Evolutionary conservation across 2,888 invertebrate genomes (phyloP).

Genomic region (Drosophila pseudotalamancana): DNA sequence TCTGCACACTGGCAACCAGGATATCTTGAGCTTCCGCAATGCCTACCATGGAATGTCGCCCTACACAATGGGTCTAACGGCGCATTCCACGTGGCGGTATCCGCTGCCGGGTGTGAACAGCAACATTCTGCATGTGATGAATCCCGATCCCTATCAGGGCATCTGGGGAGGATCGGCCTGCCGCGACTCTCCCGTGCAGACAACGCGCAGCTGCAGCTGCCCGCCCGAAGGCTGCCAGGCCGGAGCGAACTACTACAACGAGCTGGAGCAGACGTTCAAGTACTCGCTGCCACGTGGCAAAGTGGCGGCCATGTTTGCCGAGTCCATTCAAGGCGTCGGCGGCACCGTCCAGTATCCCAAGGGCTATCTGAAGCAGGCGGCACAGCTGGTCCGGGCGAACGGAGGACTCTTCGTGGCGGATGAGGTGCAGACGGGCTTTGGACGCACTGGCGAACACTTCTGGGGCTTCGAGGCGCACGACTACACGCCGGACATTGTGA

Average conservation of each 20-base stretch:
- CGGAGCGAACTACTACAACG: constrained; percentile 91
- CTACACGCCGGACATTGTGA: constrained; percentile 96
- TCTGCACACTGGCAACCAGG: constrained; percentile 92
- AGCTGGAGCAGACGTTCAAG: constrained; percentile 88
- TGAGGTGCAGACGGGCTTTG: constrained; percentile 99
- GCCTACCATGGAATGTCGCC: constrained; percentile 97
- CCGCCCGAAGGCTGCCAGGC: constrained; percentile 88
- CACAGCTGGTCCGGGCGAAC: constrained; percentile 89
- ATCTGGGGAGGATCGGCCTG: constrained; percentile 95
- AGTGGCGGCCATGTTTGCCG: constrained; percentile 96
- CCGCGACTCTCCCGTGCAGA: constrained; percentile 93
- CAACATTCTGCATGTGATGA: constrained; percentile 94
- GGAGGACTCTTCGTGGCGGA: constrained; percentile 97
- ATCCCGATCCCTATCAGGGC: constrained; percentile 96
- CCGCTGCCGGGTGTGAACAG: constrained; percentile 88
- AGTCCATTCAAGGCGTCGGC: constrained; percentile 98
- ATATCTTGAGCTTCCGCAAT: constrained; percentile 94
- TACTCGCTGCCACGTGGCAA: constrained; percentile 91
- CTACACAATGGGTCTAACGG: constrained; percentile 92
- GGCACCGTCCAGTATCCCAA: constrained; percentile 97
- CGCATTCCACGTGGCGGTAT: constrained; percentile 91
- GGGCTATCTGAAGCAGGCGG: constrained; percentile 92
- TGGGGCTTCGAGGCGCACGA: constrained; percentile 98
- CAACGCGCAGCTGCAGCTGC: constrained; percentile 89
- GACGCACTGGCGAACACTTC: constrained; percentile 95